Evolutionary conservation across 1,140 invertebrate species (phyloP), one percentile per base, ranked within the genome.

Genomic region (Oncopeltus fasciatus): DNA sequence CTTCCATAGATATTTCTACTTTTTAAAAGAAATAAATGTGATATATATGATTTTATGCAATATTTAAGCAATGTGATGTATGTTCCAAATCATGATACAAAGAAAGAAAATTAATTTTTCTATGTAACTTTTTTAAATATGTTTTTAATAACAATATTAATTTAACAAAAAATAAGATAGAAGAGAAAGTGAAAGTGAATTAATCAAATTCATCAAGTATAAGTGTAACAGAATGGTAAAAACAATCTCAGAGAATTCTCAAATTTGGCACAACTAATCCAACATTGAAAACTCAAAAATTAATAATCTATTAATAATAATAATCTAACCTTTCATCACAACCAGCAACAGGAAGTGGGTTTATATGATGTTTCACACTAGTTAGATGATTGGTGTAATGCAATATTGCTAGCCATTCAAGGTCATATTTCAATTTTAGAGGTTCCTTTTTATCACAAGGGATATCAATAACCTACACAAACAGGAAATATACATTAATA

Each of bases 331-430:
- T 83, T 71, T 84, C 81, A 64, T 75, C 74, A 16, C 80, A 76
- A 38, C 81, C 80, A 38, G 83, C 81, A 16, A 86, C 87, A 16
- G 92, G 92, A 81, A 95, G 83, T 69, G 88, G 92, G 62, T 82
- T 80, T 31, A 77, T 77, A 8, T 73, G 73, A 66, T 75, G 80
- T 69, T 84, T 86, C 0, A 90, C 80, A 70, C 81, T 87, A 27
- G 93, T 71, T 26, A 97, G 78, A 75, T 95, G 87, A 80, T 97
- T 91, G 0, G 94, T 97, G 51, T 82, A 79, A 70, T 83, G 83
- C 27, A 98, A 76, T 69, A 97, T 83, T 24, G 85, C 82, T 24
- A 98, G 74, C 95, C 95, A 98, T 76, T 98, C 93, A n/a, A 85
- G 74, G 77, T 98, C 95, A 72, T 95, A 88, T 58, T 81, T 77